Evolutionary conservation across 1,140 invertebrate genomes (phyloP).

Genomic region (Gyrodactylus bullatarudis): DNA sequence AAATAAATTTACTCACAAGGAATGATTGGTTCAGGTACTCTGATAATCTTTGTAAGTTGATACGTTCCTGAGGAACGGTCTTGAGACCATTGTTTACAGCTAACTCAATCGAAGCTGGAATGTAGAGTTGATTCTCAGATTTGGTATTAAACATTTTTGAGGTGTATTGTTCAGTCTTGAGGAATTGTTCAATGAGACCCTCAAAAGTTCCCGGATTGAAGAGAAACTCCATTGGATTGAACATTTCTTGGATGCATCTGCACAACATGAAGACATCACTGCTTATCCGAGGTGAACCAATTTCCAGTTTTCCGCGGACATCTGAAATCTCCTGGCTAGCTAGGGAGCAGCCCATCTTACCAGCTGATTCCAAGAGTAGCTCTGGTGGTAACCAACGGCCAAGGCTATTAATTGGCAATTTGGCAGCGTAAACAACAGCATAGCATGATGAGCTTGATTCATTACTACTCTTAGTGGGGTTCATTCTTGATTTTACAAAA

Average conservation of each 20-base stretch:
- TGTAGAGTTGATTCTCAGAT: neutral
- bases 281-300: neutral
- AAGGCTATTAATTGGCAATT: neutral
- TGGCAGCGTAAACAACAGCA: neutral
- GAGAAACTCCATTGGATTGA: neutral
- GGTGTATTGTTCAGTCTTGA: neutral
- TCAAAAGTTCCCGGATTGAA: neutral
- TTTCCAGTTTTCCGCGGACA: neutral
- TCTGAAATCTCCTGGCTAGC: neutral
- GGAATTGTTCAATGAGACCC: neutral
- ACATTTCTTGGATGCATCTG: neutral
- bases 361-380: neutral
- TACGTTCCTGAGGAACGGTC: neutral
- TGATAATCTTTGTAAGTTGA: neutral
- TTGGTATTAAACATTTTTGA: neutral
- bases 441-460: neutral
- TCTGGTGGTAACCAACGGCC: neutral
- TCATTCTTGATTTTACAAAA: no score
- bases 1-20: neutral
- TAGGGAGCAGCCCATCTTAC: neutral
- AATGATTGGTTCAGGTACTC: neutral
- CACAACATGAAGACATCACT: neutral
- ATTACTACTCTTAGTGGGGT: no score
- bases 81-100: neutral
- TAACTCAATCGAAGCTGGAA: neutral